phyloP scores from a whole-genome alignment of 2,113 vertebrate genomes.

The Tichodroma muraria region DNA sequence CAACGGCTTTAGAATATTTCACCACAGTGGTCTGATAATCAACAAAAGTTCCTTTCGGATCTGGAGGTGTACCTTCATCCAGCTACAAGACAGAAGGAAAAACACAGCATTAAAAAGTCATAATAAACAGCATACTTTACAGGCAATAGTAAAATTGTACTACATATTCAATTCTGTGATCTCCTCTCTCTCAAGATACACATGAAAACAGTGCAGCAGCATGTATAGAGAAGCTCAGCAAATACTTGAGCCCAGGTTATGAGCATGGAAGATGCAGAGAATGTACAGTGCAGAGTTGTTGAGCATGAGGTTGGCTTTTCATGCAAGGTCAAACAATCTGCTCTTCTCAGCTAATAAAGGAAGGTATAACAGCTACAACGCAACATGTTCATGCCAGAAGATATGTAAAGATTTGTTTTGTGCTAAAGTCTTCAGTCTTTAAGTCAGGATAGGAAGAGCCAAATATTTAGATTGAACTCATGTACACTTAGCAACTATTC shows the following conservation, averaged over 20 bases:
- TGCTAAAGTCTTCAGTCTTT: background rate
- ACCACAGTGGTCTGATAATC: slow-evolving; percentile 99
- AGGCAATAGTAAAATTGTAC: background rate
- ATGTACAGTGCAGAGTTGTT: background rate
- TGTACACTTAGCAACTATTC: background rate
- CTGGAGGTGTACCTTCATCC: slow-evolving; percentile 92
- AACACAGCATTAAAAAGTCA: background rate
- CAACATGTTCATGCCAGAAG: background rate
- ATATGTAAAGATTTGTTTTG: background rate
- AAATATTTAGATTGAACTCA: background rate
- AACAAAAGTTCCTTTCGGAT: slow-evolving; percentile 92
- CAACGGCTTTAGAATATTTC: slow-evolving; percentile 96
- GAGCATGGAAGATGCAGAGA: background rate
- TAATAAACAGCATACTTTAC: background rate
- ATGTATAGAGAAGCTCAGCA: background rate
- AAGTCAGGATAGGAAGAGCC: background rate
- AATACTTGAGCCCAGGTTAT: background rate
- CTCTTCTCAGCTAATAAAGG: background rate
- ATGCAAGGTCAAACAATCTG: background rate
- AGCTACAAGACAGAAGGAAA: slow-evolving; percentile 68
- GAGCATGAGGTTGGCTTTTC: background rate
- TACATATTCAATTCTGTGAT: background rate
- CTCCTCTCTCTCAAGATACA: background rate
- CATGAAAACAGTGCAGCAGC: background rate
- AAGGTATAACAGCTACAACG: background rate